A percentile compares a stretch with the other conserved stretches of the same genome.
Conservation (phyloP, 2,888 invertebrate genomes). For the Chaetoderma sp. region DNA sequence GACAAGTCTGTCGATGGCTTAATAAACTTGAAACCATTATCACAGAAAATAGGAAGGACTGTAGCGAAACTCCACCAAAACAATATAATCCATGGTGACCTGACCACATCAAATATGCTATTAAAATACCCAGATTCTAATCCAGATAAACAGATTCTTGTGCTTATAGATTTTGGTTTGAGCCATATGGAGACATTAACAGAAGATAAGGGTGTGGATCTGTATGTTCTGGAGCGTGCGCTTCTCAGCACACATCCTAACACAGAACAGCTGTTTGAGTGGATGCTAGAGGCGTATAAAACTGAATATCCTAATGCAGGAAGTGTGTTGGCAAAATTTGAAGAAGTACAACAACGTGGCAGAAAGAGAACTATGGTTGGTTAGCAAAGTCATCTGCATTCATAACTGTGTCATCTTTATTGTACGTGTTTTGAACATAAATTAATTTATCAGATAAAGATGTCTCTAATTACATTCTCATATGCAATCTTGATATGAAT, state of each 20-base stretch:
- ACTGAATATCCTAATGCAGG: slow-evolving; percentile 71
- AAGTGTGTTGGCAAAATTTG: slow-evolving; percentile 84
- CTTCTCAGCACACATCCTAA: slow-evolving; percentile 90
- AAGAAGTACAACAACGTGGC: slow-evolving; percentile 92
- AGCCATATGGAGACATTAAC: slow-evolving; percentile 82
- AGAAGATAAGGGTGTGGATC: slow-evolving; percentile 97
- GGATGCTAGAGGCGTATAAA: slow-evolving; percentile 59
- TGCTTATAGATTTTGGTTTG: slow-evolving; percentile 96
- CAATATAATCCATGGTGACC: slow-evolving; percentile 95
- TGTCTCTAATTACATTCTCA: no score
- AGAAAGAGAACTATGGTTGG: slow-evolving; percentile 98
- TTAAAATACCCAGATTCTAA: slow-evolving; percentile 71
- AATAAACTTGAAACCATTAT: slow-evolving; percentile 67
- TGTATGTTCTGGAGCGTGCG: slow-evolving; percentile 96
- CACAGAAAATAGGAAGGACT: slow-evolving; percentile 78
- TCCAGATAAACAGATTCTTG: slow-evolving; percentile 72
- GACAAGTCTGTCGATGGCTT: slow-evolving; percentile 52
- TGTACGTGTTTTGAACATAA: no score
- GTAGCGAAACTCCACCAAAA: slow-evolving; percentile 85
- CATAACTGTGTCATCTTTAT: no score
- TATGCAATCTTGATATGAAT: no score
- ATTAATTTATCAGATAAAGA: no score
- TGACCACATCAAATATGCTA: slow-evolving; percentile 96
- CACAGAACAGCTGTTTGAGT: slow-evolving; percentile 73
- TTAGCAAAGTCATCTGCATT: no score